Evolutionary conservation across 1,140 invertebrate species (phyloP), one percentile per base, ranked within the genome.

Genomic region (Drosophila lowei): DNA sequence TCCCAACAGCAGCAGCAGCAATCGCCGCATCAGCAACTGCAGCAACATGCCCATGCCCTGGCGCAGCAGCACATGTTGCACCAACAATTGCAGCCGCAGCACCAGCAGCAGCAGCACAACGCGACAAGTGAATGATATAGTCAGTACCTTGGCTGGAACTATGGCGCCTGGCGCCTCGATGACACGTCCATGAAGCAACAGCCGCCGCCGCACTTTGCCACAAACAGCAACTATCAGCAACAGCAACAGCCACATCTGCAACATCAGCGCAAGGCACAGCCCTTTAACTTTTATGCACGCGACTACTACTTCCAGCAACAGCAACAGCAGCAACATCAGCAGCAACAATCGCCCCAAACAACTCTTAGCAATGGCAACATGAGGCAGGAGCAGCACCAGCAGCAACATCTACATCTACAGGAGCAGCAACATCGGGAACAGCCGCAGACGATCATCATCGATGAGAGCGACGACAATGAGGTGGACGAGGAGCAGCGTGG

Each of bases 91-190:
- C 77, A 85, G 72, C 77, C 77, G 28, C 79, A 90, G 41, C 90
- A 91, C 58, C 77, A 78, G 42, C 86, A 85, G 62, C 89, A 85
- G 78, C 86, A 89, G 38, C 83, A 90, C 23, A 91, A 91, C 72
- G 67, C 88, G 54, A 89, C 89, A 75, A 84, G 77, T 63, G 90
- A 91, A 91, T 91, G 90, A 91, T 91, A 91, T 61, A 85, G 75
- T 72, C 88, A 89, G 77, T 89, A 77, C 66, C 52, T 90, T 71
- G 71, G 77, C 77, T 91, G 90, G 89, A 90, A 91, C 60, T 88
- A 78, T 72, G 72, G 63, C 59, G 60, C 71, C 60, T 91, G 90
- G 90, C 88, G 80, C 52, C 53, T 66, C 43, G 80, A 91, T 44
- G 84, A 91, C 34, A 64, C 46, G 48, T 56, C 77, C 80, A 61